Evolutionary conservation across 2,797 vertebrate genomes (phyloP).

Genomic region (Sciurus vulgaris): DNA sequence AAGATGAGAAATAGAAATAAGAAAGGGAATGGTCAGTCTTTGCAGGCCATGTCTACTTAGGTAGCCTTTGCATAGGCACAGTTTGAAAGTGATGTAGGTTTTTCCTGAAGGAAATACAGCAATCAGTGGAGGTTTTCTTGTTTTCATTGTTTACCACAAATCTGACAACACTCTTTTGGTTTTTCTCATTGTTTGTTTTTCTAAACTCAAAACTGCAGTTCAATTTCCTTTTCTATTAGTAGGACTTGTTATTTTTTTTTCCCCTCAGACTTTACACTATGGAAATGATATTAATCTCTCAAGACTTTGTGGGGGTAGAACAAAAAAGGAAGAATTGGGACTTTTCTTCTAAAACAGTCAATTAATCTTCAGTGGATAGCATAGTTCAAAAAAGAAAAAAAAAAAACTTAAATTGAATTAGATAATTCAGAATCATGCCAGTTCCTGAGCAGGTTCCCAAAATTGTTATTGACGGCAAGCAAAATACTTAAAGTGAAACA

Average conservation of each 20-base stretch:
- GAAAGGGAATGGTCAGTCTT: background rate
- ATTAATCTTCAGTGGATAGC: background rate
- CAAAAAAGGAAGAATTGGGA: background rate
- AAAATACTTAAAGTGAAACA: background rate
- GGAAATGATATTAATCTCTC: background rate
- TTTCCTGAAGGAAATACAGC: background rate
- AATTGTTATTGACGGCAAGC: background rate
- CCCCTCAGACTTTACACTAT: background rate
- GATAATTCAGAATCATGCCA: slow-evolving; percentile 10
- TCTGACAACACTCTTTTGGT: background rate
- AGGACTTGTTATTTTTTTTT: background rate
- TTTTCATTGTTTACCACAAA: slow-evolving; percentile 19
- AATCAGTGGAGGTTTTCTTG: background rate
- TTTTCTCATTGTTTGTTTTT: slow-evolving; percentile 57
- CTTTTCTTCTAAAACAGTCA: background rate
- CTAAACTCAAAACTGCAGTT: slow-evolving; percentile 46
- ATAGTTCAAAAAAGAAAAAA: background rate
- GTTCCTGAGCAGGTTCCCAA: background rate
- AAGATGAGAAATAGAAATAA: background rate
- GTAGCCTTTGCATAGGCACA: background rate
- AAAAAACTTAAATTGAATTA: background rate
- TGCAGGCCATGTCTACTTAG: background rate
- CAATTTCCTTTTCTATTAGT: slow-evolving; percentile 19
- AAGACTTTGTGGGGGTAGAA: background rate
- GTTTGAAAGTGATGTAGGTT: background rate